Evolutionary conservation across 2,113 vertebrate genomes (phyloP).

Genomic region (Cyrtonyx montezumae): DNA sequence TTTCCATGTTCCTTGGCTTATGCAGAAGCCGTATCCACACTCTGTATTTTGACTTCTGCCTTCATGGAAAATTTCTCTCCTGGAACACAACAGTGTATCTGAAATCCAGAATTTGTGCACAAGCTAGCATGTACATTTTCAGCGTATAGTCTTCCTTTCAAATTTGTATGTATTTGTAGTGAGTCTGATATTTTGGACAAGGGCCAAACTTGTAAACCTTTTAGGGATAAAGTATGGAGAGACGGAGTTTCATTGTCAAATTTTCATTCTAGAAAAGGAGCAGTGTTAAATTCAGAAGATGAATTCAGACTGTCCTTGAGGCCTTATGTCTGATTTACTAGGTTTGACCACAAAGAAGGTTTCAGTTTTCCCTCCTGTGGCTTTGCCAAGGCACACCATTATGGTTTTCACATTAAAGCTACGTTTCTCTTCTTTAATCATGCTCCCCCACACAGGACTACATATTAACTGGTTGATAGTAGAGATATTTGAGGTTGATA

Average conservation of each 20-base stretch:
- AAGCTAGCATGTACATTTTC: background rate
- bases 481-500: background rate
- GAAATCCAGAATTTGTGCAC: background rate
- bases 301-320: background rate
- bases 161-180: background rate
- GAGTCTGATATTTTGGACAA: background rate
- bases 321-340: background rate
- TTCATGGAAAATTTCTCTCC: background rate
- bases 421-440: background rate
- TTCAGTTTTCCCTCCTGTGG: background rate
- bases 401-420: background rate
- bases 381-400: background rate
- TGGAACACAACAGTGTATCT: background rate
- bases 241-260: background rate
- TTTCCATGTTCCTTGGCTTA: accelerated
- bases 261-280: background rate
- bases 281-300: background rate
- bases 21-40: background rate
- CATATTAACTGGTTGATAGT: background rate
- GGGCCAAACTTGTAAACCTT: background rate
- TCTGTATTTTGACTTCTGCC: background rate
- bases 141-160: background rate
- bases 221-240: background rate
- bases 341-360: background rate
- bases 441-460: background rate